Evolutionary conservation across 1,140 invertebrate genomes (phyloP).

Genomic region (Plectrocnemia conspersa): DNA sequence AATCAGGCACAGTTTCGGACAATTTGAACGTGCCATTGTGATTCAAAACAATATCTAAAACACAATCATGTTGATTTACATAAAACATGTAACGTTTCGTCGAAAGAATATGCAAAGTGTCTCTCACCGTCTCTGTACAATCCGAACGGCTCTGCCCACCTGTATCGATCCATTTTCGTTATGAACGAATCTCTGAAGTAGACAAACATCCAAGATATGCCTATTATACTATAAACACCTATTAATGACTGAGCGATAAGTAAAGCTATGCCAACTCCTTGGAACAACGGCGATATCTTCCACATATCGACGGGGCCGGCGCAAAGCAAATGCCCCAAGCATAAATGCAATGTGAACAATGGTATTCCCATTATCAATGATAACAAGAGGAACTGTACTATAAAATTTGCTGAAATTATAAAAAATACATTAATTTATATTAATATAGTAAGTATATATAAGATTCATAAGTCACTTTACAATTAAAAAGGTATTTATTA

Average conservation of each 20-base stretch:
- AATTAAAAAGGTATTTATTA: not conserved
- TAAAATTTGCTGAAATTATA: slow-evolving; percentile 71
- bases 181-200: slow-evolving; percentile 87
- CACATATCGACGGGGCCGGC: slow-evolving; percentile 87
- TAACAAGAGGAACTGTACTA: slow-evolving; percentile 82
- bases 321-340: slow-evolving; percentile 78
- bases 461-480: not conserved
- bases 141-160: slow-evolving; percentile 73
- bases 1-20: slow-evolving; percentile 73
- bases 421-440: not conserved
- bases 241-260: slow-evolving; percentile 74
- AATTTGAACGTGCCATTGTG: slow-evolving; percentile 54
- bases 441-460: slow-evolving; percentile 1
- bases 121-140: slow-evolving; percentile 60
- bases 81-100: not conserved
- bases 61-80: slow-evolving; percentile 4
- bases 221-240: slow-evolving; percentile 81
- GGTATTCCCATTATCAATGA: slow-evolving; percentile 82
- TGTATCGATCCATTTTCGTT: slow-evolving; percentile 70
- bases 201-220: slow-evolving; percentile 84
- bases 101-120: slow-evolving; percentile 1
- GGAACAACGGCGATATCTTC: slow-evolving; percentile 86
- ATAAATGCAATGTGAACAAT: slow-evolving; percentile 77
- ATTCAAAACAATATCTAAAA: slow-evolving; percentile 19
- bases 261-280: slow-evolving; percentile 79